Base-by-base conservation (phyloP, 2,797 vertebrate genomes). In the Oryzias dopingdopingensis region DNA sequence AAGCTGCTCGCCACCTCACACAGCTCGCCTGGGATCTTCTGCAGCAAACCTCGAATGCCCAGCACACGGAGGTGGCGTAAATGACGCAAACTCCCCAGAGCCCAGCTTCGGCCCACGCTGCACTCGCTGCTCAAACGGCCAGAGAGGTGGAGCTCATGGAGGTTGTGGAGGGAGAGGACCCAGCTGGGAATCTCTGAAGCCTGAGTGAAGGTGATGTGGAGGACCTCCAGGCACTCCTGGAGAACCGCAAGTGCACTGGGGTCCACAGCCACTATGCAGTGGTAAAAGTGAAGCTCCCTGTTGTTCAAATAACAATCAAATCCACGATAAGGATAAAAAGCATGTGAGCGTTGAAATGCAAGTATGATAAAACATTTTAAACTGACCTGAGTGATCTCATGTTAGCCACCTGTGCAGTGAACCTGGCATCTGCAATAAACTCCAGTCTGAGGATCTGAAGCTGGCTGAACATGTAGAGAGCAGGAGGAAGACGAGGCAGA, bases 401-500 rank as follows among this genome's bases (percentile, higher is more conserved):
- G 73, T 88, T 85, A 56, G 85, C 76, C 43, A 94, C 83, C 48
- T 90, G 87, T 0, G 81, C 79, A 0, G 88, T 80, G 22, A 94
- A 81, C 65, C 84, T 91, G 50, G 88, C 91, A 0, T 92, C 83
- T 8, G 81, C 52, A 54, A 94, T 90, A 32, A 90, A 80, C 62
- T 93, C 92, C 70, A 94, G 73, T 64, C 91, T 92, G 42, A 93
- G 87, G 51, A 92, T 86, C 45, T 92, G 77, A 54, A 93, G 81
- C 26, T 93, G 86, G 55, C 53, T 80, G 52, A 92, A 84, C 43
- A 84, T 82, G 72, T 89, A 94, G 49, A 93, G 83, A 14, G 89
- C 89, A 0, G 86, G 86, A 12, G 92, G 91, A 12, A 94, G 87
- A 2, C 74, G 74, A 6, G 91, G 91, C 49, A 94, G 79, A 17